Evolutionary conservation across 2,888 invertebrate species (phyloP), one percentile per base, ranked within the genome.

Genomic region (Drosophila eohydei): DNA sequence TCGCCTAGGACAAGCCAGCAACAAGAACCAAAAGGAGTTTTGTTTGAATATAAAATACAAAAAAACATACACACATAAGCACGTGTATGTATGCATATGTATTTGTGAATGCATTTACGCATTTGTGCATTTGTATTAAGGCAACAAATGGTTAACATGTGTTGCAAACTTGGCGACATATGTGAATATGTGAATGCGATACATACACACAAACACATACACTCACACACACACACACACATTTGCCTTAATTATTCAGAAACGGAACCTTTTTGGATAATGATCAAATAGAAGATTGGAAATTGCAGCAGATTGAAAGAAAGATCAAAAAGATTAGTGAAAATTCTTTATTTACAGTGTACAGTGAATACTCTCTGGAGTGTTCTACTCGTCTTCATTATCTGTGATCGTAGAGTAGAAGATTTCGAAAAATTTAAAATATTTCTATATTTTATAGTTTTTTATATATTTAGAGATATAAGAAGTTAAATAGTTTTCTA

Each of bases 61-160:
- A 55, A 12, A 21, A 32, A 61, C 41, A 55, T 16, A 32, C 30
- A 40, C 30, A 30, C n/a, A 54, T 34, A 50, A 11, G 30, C 21
- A 52, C 4, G 5, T 16, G 6, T 34, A 12, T 43, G 12, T 44
- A 1, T 46, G 12, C 8, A 21, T 30, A 5, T 57, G 16, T 16
- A 3, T 32, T 12, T 58, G 16, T 1, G 30, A 2, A n/a, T 32
- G 30, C 48, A 48, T 30, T 48, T 48, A 9, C 55, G 60, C 43
- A 54, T 41, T 11, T 43, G 32, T 72, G 66, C 41, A 48, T 54
- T 32, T 54, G 52, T 36, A n/a, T 61, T 36, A 36, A 32, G 52
- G 61, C 77, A 83, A 64, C 82, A 81, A 82, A 86, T 86, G 86
- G 59, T 66, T 62, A 80, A 86, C 82, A 82, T 86, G 65, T 82